Evolutionary conservation across 1,140 invertebrate genomes (phyloP).

Genomic region (Venustaconcha ellipsiformis): DNA sequence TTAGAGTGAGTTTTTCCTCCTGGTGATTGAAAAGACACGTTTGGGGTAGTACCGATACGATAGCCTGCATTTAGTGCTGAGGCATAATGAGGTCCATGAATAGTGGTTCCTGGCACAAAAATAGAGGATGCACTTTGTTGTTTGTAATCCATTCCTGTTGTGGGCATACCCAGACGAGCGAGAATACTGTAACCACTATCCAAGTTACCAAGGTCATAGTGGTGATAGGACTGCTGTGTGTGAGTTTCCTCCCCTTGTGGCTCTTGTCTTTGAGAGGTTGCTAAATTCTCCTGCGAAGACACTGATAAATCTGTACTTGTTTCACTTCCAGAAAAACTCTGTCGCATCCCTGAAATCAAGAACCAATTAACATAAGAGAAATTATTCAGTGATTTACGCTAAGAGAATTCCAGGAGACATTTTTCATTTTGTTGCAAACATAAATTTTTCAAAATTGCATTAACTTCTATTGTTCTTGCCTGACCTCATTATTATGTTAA

Average conservation of each 20-base stretch:
- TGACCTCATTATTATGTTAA: not conserved
- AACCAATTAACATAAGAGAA: not conserved
- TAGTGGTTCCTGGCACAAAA: conserved; percentile 57
- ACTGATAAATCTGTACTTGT: conserved; percentile 85
- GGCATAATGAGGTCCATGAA: conserved; percentile 32
- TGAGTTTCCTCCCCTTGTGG: conserved; percentile 88
- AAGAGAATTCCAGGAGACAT: no score
- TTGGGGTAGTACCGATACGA: not conserved
- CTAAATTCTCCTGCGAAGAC: conserved; percentile 87
- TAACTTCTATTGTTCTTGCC: not conserved
- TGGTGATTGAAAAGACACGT: not conserved
- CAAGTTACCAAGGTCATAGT: conserved; percentile 71
- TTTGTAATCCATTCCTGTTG: conserved; percentile 44
- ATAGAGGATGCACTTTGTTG: conserved; percentile 61
- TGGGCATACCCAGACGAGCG: conserved; percentile 67
- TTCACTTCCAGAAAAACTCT: conserved; percentile 80
- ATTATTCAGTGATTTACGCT: not conserved
- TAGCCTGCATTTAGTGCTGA: conserved; percentile 1
- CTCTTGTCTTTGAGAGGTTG: conserved; percentile 89
- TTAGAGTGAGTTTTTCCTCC: not conserved
- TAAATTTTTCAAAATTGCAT: not conserved
- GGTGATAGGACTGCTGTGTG: conserved; percentile 33
- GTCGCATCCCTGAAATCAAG: conserved; percentile 46
- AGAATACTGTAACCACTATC: conserved; percentile 74
- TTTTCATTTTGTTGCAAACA: no score